Evolutionary conservation across 1,140 invertebrate species (phyloP), one percentile per base, ranked within the genome.

Genomic region (Amyelois transitella): DNA sequence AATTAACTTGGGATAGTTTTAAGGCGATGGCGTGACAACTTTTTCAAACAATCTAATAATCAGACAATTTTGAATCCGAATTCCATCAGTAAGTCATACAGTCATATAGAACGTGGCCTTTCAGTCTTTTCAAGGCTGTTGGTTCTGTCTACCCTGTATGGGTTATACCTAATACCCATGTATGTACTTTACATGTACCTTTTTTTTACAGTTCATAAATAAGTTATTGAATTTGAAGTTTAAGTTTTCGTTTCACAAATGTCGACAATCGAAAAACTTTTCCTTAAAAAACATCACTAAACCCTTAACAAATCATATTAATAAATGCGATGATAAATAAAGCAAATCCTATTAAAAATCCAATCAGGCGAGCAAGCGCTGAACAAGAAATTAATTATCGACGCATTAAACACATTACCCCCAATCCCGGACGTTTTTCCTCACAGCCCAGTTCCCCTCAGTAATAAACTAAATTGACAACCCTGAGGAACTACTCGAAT

Each of bases 391-490:
- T 53, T 53, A 53, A 53, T 53, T 53, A 44, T 53, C 43, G 53
- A 53, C 43, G 51, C 43, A 43, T 43, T 48, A 48, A 48, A 14
- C 45, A 14, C 45, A 38, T 38, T 38, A 14, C 45, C 45, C 45
- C 18, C 18, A 8, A 19, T 45, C 4, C 43, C 43, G 19, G 12
- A 43, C 43, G 28, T 20, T 43, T 44, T 48, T 54, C 24, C 20
- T n/a, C 18, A 6, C 51, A 28, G 14, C 25, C 53, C 53, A 48
- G 28, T 54, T 53, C 51, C 19, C 47, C 54, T n/a, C 38, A 52
- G 58, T 68, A 73, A 75, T 75, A 77, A 68, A 75, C 58, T 64
- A 78, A 71, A 78, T 75, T 75, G 75, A 72, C 64, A 59, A 69
- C 47, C 62, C 58, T 54, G 60, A 53, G 63, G 65, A 76, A 72